Conservation (phyloP, 1,140 invertebrate genomes). For the Diabrotica undecimpunctata region DNA sequence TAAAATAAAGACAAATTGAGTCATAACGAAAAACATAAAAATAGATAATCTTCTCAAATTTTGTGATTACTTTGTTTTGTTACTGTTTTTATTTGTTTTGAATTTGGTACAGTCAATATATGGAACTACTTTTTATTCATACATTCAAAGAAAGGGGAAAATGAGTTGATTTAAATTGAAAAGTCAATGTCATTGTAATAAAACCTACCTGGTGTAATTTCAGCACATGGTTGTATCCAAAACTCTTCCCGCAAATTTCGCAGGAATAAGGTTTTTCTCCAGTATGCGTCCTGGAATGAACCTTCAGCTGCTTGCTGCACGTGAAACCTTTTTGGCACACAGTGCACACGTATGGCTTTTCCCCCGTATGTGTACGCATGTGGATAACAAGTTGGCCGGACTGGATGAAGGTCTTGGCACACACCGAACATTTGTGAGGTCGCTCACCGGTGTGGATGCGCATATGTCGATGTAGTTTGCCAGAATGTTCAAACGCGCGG, state of each 20-base stretch:
- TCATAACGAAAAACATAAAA: too few species aligned
- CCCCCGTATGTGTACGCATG: conserved; percentile 82
- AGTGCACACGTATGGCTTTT: conserved; percentile 85
- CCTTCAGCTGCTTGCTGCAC: conserved; percentile 86
- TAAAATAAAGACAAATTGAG: too few species aligned
- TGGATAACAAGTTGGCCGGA: conserved; percentile 83
- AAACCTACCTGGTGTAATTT: conserved; percentile 67
- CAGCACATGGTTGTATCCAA: conserved; percentile 77
- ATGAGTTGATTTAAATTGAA: too few species aligned
- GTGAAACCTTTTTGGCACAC: conserved; percentile 83
- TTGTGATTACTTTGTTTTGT: too few species aligned
- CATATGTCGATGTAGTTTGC: conserved; percentile 89
- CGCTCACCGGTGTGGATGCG: conserved; percentile 87
- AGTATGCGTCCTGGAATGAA: conserved; percentile 78
- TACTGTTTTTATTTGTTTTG: too few species aligned
- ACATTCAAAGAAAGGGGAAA: too few species aligned
- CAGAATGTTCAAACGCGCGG: conserved; percentile 87
- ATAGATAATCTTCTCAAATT: too few species aligned
- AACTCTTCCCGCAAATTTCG: conserved; percentile 75
- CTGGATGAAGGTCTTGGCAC: conserved; percentile 87
- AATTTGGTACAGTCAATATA: too few species aligned
- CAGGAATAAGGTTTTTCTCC: conserved; percentile 75
- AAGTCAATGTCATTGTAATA: too few species aligned
- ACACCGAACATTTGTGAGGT: conserved; percentile 90
- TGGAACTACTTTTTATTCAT: too few species aligned